A percentile compares a stretch with the other conserved stretches of the same genome.
Conservation (phyloP, 64 coral and sea anemone species). For the Dendrophyllia cribrosa region DNA sequence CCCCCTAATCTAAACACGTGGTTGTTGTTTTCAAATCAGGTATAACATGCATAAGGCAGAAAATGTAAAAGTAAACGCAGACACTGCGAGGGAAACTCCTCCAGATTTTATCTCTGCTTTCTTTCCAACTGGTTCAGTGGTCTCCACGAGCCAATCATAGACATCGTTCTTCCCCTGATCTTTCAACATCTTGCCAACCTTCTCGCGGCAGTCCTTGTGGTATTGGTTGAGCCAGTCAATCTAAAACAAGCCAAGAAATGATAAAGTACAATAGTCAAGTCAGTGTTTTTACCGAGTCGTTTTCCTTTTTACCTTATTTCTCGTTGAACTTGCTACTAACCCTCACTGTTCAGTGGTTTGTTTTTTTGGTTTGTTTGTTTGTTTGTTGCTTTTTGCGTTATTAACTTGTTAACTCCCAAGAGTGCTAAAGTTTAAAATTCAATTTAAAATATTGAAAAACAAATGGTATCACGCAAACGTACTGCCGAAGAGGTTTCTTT, state of each 20-base stretch:
- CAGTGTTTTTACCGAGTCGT: too few relatives aligned
- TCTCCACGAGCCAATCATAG: slow-evolving; percentile 83
- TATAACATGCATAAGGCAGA: background rate
- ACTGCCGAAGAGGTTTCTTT: too few relatives aligned
- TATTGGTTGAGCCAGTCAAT: slow-evolving; percentile 79
- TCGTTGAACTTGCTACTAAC: too few relatives aligned
- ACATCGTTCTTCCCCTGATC: slow-evolving; percentile 74
- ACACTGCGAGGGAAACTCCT: background rate
- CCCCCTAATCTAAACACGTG: background rate
- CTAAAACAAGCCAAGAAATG: slow-evolving; percentile 15
- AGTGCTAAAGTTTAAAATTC: too few relatives aligned
- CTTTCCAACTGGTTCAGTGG: slow-evolving; percentile 61
- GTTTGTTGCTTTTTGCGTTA: too few relatives aligned
- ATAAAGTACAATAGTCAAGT: background rate
- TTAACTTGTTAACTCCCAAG: too few relatives aligned
- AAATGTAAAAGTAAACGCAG: background rate
- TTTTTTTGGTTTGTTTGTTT: too few relatives aligned
- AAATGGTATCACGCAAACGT: too few relatives aligned
- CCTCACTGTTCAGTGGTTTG: too few relatives aligned
- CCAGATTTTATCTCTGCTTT: background rate
- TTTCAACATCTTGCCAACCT: slow-evolving; percentile 77
- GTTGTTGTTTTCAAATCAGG: background rate
- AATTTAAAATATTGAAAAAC: too few relatives aligned
- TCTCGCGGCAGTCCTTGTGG: slow-evolving; percentile 63
- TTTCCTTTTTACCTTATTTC: too few relatives aligned